Conservation (phyloP, 35 echinoderm and acorn worm genomes). For the Diadema setosum region DNA sequence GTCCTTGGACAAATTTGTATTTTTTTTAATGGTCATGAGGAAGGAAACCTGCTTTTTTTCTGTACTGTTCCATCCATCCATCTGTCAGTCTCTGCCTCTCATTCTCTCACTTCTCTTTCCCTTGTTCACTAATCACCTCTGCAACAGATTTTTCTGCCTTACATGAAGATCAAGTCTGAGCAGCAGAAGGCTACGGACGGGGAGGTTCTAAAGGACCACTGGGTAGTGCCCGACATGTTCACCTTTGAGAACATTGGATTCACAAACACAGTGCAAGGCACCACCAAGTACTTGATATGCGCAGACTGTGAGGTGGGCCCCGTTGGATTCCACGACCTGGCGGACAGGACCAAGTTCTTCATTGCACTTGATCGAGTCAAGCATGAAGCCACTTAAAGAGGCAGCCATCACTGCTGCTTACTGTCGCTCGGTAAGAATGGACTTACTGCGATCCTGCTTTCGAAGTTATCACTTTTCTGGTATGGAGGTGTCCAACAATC, state of each 20-base stretch:
- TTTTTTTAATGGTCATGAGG: too few relatives aligned
- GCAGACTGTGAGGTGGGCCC: conserved; percentile 98
- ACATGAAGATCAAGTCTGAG: conserved; percentile 94
- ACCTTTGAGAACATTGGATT: conserved; percentile 99
- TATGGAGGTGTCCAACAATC: too few relatives aligned
- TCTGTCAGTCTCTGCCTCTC: background rate
- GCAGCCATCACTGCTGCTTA: too few relatives aligned
- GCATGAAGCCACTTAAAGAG: conserved; percentile 74
- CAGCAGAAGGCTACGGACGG: conserved; percentile 55
- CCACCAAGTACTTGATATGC: conserved; percentile 83
- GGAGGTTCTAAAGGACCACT: conserved; percentile 65
- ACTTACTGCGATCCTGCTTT: too few relatives aligned
- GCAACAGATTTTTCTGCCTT: conserved; percentile 77
- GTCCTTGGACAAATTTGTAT: too few relatives aligned
- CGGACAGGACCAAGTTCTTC: conserved; percentile 64
- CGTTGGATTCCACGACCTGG: conserved; percentile 73
- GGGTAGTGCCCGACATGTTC: conserved; percentile 90
- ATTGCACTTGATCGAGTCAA: conserved; percentile 75
- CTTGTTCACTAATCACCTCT: background rate
- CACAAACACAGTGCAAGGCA: conserved; percentile 80
- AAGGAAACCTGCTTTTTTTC: too few relatives aligned
- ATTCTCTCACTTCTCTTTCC: background rate
- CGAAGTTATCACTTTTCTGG: too few relatives aligned
- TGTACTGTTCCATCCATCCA: background rate
- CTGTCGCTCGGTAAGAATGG: too few relatives aligned